Evolutionary conservation across 1,140 invertebrate genomes (phyloP).

Genomic region (Drosophila suzukii): DNA sequence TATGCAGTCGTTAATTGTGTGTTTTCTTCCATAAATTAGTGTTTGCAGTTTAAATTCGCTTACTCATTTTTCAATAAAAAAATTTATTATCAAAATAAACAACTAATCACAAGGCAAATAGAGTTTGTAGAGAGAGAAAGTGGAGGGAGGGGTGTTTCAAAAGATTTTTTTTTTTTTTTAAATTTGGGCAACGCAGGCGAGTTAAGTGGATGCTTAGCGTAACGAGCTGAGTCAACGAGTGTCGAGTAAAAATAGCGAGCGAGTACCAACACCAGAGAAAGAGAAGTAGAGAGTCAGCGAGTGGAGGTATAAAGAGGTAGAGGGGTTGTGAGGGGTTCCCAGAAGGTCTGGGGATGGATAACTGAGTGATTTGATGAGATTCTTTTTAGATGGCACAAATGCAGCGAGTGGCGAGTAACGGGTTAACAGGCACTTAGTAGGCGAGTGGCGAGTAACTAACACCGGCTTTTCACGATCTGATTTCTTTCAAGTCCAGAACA

Average conservation of each 20-base stretch:
- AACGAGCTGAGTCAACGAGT: slow-evolving; percentile 57
- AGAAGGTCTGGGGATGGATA: slow-evolving; percentile 9
- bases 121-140: slow-evolving; percentile 43
- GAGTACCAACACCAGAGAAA: slow-evolving; percentile 48
- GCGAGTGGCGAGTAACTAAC: slow-evolving; percentile 11
- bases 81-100: slow-evolving; percentile 40
- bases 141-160: slow-evolving; percentile 20
- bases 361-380: slow-evolving; percentile 50
- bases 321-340: slow-evolving; percentile 14
- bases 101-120: slow-evolving; percentile 84
- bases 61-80: slow-evolving; percentile 39
- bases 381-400: slow-evolving; percentile 62
- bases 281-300: slow-evolving; percentile 30
- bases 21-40: slow-evolving; percentile 60
- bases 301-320: slow-evolving; percentile 12
- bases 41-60: slow-evolving; percentile 72
- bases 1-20: slow-evolving; percentile 68
- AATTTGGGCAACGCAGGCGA: slow-evolving; percentile 37
- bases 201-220: slow-evolving; percentile 44
- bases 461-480: slow-evolving; percentile 18
- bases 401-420: slow-evolving; percentile 49
- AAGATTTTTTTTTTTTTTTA: not conserved
- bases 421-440: slow-evolving; percentile 49
- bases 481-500: not conserved
- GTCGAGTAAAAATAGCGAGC: slow-evolving; percentile 50